phyloP scores from a whole-genome alignment of 1,140 invertebrate species.

The Andrena cerasifolii region DNA sequence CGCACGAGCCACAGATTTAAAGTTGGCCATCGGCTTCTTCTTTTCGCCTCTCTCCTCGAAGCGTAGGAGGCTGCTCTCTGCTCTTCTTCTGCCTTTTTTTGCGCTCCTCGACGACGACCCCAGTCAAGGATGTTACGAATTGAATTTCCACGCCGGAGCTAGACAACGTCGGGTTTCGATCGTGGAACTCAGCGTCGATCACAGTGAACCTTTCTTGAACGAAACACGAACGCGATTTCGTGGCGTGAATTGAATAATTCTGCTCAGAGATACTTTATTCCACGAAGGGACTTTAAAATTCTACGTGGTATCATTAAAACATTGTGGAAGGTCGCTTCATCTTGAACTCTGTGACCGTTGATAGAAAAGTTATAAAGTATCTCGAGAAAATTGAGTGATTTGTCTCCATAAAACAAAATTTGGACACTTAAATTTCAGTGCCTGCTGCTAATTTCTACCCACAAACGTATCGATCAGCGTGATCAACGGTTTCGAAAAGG shows the following conservation, averaged over 20 bases:
- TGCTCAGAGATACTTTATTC: no score
- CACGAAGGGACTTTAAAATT: no score
- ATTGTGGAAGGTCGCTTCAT: no score
- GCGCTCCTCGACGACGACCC: neutral
- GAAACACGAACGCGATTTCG: neutral
- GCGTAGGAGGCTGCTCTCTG: conserved; percentile 5
- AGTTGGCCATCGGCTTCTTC: conserved; percentile 46
- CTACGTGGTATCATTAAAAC: no score
- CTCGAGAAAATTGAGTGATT: no score
- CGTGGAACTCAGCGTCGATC: no score
- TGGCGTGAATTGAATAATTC: neutral
- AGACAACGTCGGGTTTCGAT: neutral
- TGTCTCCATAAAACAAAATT: no score
- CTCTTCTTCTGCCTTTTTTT: neutral
- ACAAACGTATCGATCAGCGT: neutral
- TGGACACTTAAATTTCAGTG: no score
- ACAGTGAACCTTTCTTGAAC: neutral
- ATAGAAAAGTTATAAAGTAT: no score
- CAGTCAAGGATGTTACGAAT: conserved; percentile 7
- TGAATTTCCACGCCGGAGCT: conserved; percentile 17
- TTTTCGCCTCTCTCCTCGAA: neutral
- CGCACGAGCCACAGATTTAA: conserved; percentile 74
- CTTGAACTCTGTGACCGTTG: no score
- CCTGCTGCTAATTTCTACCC: no score
- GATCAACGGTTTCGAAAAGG: conserved; percentile 35